Evolutionary conservation across 2,113 vertebrate genomes (phyloP).

Genomic region (Sporophila hypoxantha): DNA sequence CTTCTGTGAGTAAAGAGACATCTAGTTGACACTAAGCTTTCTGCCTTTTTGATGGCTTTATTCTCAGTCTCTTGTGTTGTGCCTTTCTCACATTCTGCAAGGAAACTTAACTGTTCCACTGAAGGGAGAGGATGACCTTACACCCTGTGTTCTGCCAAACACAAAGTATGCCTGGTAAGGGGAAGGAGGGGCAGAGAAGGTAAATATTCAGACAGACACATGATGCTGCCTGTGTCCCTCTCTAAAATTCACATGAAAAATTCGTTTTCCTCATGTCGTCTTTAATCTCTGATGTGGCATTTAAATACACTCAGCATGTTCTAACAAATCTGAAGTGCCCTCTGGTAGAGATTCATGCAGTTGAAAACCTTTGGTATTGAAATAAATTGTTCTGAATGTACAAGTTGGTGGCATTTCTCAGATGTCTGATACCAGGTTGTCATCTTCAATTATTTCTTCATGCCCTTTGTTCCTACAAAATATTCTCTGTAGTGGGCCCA

Average conservation of each 20-base stretch:
- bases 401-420: background rate
- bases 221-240: background rate
- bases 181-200: background rate
- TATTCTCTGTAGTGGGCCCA: background rate
- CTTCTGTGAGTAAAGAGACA: background rate
- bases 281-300: background rate
- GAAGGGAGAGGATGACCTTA: background rate
- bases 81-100: background rate
- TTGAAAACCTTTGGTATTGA: background rate
- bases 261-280: background rate
- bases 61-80: background rate
- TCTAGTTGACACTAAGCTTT: background rate
- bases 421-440: background rate
- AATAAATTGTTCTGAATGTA: background rate
- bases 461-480: background rate
- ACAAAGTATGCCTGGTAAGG: background rate
- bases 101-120: background rate
- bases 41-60: background rate
- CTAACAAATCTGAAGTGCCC: background rate
- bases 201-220: background rate
- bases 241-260: background rate
- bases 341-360: background rate
- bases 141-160: background rate
- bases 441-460: background rate
- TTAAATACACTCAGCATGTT: background rate